phyloP scores from a whole-genome alignment of 2,888 invertebrate genomes.

The Isoperla grammatica region DNA sequence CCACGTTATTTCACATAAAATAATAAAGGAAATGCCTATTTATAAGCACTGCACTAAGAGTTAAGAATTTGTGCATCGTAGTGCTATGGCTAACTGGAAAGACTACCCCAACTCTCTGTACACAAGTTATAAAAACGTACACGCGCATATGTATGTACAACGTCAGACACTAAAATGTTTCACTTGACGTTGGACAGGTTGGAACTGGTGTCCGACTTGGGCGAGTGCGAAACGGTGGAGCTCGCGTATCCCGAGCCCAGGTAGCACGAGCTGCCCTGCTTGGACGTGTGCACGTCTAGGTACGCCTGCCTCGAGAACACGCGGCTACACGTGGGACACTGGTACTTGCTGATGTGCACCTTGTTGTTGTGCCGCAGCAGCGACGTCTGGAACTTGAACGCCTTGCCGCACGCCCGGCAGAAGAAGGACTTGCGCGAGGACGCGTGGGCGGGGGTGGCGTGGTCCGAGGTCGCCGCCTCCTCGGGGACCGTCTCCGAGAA shows the following conservation, averaged over 20 bases:
- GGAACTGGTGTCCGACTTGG: conserved; percentile 21
- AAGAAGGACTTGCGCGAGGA: conserved; percentile 34
- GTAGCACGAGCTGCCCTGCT: conserved; percentile 36
- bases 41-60: no score
- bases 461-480: conserved; percentile 23
- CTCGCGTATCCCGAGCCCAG: conserved; percentile 23
- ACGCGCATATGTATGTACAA: no score
- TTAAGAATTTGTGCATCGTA: no score
- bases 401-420: conserved; percentile 35
- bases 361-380: conserved; percentile 36
- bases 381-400: conserved; percentile 37
- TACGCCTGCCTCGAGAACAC: conserved; percentile 37
- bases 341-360: conserved; percentile 36
- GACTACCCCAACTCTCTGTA: no score
- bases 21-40: no score
- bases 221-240: conserved; percentile 15
- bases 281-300: conserved; percentile 36
- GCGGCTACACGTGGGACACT: conserved; percentile 35
- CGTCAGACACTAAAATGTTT: background rate
- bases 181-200: conserved; percentile 19
- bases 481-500: conserved; percentile 17
- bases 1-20: no score
- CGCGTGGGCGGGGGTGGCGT: conserved; percentile 28
- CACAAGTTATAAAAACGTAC: no score
- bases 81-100: no score